Evolutionary conservation across 2,113 vertebrate species (phyloP).

Genomic region (Cebus imitator): DNA sequence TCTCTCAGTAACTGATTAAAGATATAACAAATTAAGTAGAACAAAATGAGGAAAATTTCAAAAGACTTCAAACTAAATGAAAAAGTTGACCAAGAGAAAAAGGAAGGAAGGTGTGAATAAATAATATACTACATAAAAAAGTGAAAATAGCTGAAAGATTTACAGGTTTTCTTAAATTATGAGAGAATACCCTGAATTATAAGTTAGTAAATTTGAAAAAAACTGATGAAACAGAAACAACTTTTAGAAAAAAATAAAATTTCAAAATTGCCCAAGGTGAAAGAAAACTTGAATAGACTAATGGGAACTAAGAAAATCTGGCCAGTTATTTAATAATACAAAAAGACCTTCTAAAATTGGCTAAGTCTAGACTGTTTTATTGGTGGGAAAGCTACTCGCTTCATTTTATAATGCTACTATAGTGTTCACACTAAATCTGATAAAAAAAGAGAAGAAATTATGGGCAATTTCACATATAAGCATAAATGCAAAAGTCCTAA

Average conservation of each 20-base stretch:
- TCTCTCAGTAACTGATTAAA: neutral
- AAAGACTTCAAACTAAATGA: constrained; percentile 20
- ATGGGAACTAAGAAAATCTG: neutral
- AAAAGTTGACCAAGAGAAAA: neutral
- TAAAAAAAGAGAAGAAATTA: neutral
- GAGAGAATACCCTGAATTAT: neutral
- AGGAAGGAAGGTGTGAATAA: neutral
- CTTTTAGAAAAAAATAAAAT: constrained; percentile 13
- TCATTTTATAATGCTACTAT: neutral
- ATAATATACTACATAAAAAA: neutral
- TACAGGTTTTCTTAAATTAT: neutral
- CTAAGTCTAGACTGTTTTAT: neutral
- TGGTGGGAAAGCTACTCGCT: neutral
- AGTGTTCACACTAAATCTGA: neutral
- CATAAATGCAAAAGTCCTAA: neutral
- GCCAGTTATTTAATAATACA: neutral
- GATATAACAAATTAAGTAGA: neutral
- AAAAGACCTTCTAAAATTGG: neutral
- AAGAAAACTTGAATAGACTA: neutral
- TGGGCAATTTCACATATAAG: neutral
- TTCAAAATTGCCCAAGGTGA: neutral
- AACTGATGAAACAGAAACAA: neutral
- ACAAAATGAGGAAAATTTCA: neutral
- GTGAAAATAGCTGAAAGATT: neutral
- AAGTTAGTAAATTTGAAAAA: neutral